phyloP scores from a whole-genome alignment of 2,113 vertebrate species.

The Chlorodrepanis virens region DNA sequence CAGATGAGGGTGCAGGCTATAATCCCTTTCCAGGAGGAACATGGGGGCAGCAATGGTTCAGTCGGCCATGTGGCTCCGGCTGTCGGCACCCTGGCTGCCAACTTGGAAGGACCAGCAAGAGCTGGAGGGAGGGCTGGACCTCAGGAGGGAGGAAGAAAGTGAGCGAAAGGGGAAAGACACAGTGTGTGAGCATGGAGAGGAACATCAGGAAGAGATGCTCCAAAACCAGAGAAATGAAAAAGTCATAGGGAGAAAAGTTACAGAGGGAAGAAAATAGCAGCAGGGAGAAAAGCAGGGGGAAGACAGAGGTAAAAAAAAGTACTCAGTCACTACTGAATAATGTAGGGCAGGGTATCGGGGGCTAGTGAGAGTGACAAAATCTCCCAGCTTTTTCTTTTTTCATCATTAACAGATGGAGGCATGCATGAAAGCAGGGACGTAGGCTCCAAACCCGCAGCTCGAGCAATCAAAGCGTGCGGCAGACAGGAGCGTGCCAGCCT shows the following conservation, averaged over 20 bases:
- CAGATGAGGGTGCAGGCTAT: neutral
- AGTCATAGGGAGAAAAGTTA: neutral
- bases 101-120: neutral
- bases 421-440: slow-evolving; percentile 32
- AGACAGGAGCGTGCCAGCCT: slow-evolving; percentile 17
- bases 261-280: neutral
- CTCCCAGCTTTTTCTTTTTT: slow-evolving; percentile 35
- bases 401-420: slow-evolving; percentile 56
- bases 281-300: neutral
- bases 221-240: neutral
- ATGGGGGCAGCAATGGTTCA: neutral
- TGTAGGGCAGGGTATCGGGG: slow-evolving; percentile 13
- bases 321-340: slow-evolving; percentile 9
- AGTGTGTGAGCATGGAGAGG: accelerated
- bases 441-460: slow-evolving; percentile 49
- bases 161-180: neutral
- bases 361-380: slow-evolving; percentile 26
- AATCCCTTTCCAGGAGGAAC: neutral
- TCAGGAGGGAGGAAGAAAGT: neutral
- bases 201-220: neutral
- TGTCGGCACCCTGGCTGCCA: neutral
- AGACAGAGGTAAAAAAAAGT: neutral
- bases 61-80: accelerated
- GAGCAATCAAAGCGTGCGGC: slow-evolving; percentile 35
- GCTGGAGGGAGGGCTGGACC: neutral